Conservation (phyloP, 2,797 vertebrate species). For the Pygocentrus nattereri region DNA sequence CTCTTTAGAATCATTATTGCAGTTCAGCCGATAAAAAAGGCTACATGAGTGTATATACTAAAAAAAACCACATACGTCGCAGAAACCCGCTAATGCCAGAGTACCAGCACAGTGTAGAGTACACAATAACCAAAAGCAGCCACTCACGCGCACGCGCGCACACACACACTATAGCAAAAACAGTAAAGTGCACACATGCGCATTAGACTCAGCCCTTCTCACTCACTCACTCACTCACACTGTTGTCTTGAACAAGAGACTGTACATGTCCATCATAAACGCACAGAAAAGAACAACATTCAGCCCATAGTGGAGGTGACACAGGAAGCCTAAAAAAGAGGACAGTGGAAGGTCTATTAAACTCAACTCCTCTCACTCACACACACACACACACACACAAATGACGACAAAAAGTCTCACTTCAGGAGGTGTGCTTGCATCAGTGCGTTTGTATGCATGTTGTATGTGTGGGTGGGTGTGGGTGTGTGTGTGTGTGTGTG, state of each 20-base stretch:
- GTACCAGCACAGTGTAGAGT: conserved; percentile 80
- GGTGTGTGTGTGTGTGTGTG: not conserved
- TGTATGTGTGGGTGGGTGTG: not conserved
- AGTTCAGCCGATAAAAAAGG: conserved; percentile 83
- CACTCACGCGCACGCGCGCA: conserved; percentile 74
- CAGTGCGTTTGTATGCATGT: not conserved
- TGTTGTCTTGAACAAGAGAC: conserved; percentile 68
- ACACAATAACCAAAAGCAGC: conserved; percentile 82
- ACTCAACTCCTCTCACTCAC: conserved; percentile 53
- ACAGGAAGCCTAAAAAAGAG: conserved; percentile 78
- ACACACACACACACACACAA: conserved; percentile 73
- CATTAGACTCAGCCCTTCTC: conserved; percentile 47
- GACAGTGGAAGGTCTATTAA: conserved; percentile 78
- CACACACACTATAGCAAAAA: conserved; percentile 75
- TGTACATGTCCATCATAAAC: conserved; percentile 68
- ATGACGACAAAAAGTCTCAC: not conserved
- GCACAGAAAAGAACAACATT: conserved; percentile 59
- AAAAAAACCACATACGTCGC: conserved; percentile 65
- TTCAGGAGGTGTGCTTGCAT: conserved; percentile 29
- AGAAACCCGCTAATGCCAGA: conserved; percentile 80
- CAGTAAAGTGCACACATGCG: conserved; percentile 77
- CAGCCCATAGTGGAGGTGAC: conserved; percentile 64
- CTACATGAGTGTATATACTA: conserved; percentile 50
- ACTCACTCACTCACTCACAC: conserved; percentile 61
- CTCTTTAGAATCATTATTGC: conserved; percentile 82